phyloP scores from a whole-genome alignment of 2,888 invertebrate species.

The Phrixothrix hirtus region DNA sequence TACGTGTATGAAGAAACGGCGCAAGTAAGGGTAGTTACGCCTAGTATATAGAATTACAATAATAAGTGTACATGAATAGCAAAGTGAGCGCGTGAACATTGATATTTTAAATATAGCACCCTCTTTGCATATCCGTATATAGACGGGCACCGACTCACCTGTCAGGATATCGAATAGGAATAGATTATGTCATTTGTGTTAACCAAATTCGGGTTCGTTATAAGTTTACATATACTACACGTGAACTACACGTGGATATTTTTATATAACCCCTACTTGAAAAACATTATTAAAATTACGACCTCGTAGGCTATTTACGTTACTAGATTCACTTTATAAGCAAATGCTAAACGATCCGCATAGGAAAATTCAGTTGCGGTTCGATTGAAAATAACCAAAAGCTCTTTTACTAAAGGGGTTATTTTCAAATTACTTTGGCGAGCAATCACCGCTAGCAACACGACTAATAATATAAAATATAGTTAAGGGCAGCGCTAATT shows the following conservation, averaged over 20 bases:
- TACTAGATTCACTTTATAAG: slow-evolving; percentile 9
- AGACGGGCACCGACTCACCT: slow-evolving; percentile 21
- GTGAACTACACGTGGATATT: slow-evolving; percentile 34
- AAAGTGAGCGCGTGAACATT: slow-evolving; percentile 39
- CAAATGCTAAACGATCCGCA: slow-evolving; percentile 4
- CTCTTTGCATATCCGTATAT: slow-evolving; percentile 31
- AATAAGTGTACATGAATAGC: slow-evolving; percentile 27
- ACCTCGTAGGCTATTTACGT: slow-evolving; percentile 25
- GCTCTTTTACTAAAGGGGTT: background rate
- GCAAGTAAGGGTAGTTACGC: slow-evolving; percentile 20
- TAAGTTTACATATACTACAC: slow-evolving; percentile 19
- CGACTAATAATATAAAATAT: slow-evolving; percentile 51
- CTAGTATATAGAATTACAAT: slow-evolving; percentile 20
- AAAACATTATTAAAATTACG: slow-evolving; percentile 29
- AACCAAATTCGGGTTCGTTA: slow-evolving; percentile 7
- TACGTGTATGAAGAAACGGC: slow-evolving; percentile 15
- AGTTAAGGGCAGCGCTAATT: slow-evolving; percentile 58
- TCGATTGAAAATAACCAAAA: too few species aligned
- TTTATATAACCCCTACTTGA: slow-evolving; percentile 19
- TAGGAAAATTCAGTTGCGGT: slow-evolving; percentile 4
- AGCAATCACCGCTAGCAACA: slow-evolving; percentile 30
- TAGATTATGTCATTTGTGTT: slow-evolving; percentile 9
- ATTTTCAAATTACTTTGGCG: slow-evolving; percentile 5
- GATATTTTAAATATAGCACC: slow-evolving; percentile 36
- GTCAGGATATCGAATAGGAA: slow-evolving; percentile 11